Base-by-base conservation (phyloP, 2,113 vertebrate genomes). In the Notiomystis cincta region DNA sequence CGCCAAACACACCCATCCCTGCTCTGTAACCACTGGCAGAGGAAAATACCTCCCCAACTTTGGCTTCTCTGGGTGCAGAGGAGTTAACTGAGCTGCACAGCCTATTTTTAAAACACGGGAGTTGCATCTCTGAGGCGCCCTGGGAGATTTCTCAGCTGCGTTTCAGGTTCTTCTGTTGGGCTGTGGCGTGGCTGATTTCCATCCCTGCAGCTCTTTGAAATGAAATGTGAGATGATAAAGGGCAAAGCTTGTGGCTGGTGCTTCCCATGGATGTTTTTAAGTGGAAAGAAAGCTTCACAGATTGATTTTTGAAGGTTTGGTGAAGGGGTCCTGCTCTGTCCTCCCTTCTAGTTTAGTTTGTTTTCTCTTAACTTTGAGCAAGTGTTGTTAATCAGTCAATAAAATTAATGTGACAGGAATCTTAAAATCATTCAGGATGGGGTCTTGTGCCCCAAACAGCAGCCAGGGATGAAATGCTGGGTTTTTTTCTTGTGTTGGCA, bases 401-500 rank as follows among this genome's bases (percentile, higher is more conserved):
- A 53, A 71, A 51, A 35, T 0, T 0, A 50, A 50, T 12, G 28
- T 45, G 31, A 30, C 30, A 58, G 16, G 38, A 24, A 10, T 76
- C n/a, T 82, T 90, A 20, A 77, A 89, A n/a, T 84, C 9, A 24
- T 57, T 67, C 45, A 31, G 4, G 51, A 19, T 67, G 25, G 6
- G 6, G 13, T 82, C 11, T 51, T 30, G 10, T 53, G 47, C 11
- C 38, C 51, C 35, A 37, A 35, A 77, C 25, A 90, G 42, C 47
- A 62, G 24, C 38, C 38, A 62, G 28, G 12, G n/a, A 13, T 94
- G 18, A 81, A 88, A 75, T 66, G 19, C 23, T 13, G 23, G 3
- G 0, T 0, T 5, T 50, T 62, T 11, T 37, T 3, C 27, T 23
- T 62, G 2, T 58, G 4, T 12, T 90, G 47, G 15, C 9, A 13